Evolutionary conservation across 2,888 invertebrate species (phyloP), one percentile per base, ranked within the genome.

Genomic region (Encarsia formosa): DNA sequence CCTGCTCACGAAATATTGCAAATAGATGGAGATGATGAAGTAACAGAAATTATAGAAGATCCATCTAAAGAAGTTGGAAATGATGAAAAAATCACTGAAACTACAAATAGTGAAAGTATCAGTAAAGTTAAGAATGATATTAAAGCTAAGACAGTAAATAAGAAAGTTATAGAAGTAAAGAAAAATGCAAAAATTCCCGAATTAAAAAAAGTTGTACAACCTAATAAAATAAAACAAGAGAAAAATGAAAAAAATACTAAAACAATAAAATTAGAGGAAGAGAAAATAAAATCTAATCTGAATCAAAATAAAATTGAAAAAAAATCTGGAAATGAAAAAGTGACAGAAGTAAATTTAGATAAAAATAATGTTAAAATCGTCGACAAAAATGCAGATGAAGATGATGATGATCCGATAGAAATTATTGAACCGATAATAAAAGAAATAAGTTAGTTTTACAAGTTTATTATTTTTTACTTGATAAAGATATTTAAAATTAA

Each of bases 301-400:
- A 62, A 35, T 58, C 58, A 24, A 29, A 23, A n/a, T 37, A 32
- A 63, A 9, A 84, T 83, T 6, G 84, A 84, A 55, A 85, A 85
- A 61, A 86, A 86, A 65, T 84, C 86, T 51, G 84, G 86, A 44
- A 79, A 85, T 60, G 81, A 84, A 82, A 58, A 77, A 82, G 57
- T 83, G 82, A 49, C 77, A 81, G 35, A 57, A 4, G 53, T 62
- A n/a, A 64, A 64, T 19, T 76, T 77, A 43, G 71, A 86, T 19
- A 83, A 81, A 73, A 80, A 87, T 60, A 88, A 88, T 65, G 81
- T 83, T 66, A 88, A 88, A 67, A 86, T 86, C 0, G 64, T 83
- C n/a, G n/a, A n/a, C n/a, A n/a, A n/a, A n/a, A n/a, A n/a, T n/a
- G n/a, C n/a, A n/a, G 49, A 57, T 4, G 60, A 63, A 5, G 63